Evolutionary conservation across 2,113 vertebrate genomes (phyloP), one percentile per base, ranked within the genome.

Genomic region (Callopanchax toddi): DNA sequence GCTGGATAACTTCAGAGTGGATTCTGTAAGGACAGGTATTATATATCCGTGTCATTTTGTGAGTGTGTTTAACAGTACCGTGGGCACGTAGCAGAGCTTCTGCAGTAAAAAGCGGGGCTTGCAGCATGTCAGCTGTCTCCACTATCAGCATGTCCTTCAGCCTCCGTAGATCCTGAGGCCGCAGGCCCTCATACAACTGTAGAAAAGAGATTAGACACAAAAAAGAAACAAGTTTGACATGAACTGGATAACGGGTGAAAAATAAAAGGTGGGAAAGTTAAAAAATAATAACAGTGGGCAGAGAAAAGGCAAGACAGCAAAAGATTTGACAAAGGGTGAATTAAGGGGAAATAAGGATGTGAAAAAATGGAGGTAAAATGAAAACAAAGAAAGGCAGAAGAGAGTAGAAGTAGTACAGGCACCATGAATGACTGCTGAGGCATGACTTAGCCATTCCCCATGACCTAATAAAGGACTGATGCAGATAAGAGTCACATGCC

Each of bases 91-190:
- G 96, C 39, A 99, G 92, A 71, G 95, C 97, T 87, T 99, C 97
- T 68, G 97, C 96, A 72, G 97, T 98, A 70, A 99, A 99, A 11
- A 99, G 94, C 0, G 97, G 97, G 26, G 96, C 95, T 82, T 99
- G 97, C 63, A 99, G 93, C 97, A 99, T 99, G 91, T 99, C 97
- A 44, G 97, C 97, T 17, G 97, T 96, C 90, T 99, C 97, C 87
- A 99, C 97, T 2, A 99, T 99, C 89, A 99, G 89, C 96, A 99
- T 98, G 86, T 99, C 97, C 91, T 99, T 99, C 53, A 99, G 90
- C 78, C 91, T 92, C 22, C 96, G 92, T 50, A 99, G 91, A 72
- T 99, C 97, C 85, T 99, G 97, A 74, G 94, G 95, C 56, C 94
- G 91, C 69, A 99, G 86, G 56, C 97, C 97, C 82, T 99, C 97